Percentiles rank a stretch among this genome's conserved stretches.
Conservation (phyloP, 2,797 vertebrate genomes). For the Cynopterus sphinx region DNA sequence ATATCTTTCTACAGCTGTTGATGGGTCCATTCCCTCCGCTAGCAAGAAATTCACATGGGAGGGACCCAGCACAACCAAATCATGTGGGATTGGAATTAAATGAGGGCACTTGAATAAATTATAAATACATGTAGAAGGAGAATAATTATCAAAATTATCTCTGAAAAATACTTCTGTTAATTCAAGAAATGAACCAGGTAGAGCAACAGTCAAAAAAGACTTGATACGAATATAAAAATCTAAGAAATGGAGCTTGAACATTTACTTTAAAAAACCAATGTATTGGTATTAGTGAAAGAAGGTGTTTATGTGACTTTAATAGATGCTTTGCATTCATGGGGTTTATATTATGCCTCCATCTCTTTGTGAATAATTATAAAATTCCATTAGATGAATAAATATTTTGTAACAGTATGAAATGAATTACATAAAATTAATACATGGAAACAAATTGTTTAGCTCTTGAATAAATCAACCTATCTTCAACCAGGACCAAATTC, state of each 20-base stretch:
- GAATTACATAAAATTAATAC: not conserved
- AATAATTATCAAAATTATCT: not conserved
- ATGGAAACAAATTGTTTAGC: not conserved
- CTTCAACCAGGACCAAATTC: not conserved
- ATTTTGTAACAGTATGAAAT: not conserved
- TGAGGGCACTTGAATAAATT: not conserved
- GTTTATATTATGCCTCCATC: not conserved
- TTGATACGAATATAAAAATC: not conserved
- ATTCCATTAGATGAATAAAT: not conserved
- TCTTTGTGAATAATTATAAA: constrained; percentile 12
- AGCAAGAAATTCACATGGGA: not conserved
- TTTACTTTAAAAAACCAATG: not conserved
- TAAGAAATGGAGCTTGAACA: not conserved
- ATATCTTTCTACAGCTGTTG: not conserved
- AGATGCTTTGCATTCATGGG: not conserved
- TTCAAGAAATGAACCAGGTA: not conserved
- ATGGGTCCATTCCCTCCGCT: not conserved
- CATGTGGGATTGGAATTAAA: not conserved
- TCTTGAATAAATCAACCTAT: not conserved
- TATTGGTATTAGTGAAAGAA: not conserved
- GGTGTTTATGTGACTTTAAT: not conserved
- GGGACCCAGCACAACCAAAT: not conserved
- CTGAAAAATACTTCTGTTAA: not conserved
- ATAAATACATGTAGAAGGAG: not conserved
- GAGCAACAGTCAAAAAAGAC: not conserved